A percentile compares a stretch with the other conserved stretches of the same genome.
These are phyloP conservation scores for Coenonympha glycerion DNA, from an alignment of 2,888 invertebrate genomes.

Conservation along the genomic window DNA sequence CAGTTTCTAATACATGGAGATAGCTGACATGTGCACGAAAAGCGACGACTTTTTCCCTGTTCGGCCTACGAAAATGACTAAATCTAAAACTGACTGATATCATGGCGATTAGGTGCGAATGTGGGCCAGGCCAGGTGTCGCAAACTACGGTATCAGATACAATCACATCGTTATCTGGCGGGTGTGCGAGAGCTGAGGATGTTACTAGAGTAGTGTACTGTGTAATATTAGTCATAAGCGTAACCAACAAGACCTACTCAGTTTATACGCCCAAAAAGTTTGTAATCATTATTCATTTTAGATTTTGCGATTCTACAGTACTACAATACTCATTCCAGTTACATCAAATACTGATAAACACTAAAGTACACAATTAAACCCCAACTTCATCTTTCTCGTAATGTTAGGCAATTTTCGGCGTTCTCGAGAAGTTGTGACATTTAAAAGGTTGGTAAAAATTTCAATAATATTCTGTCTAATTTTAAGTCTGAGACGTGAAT, in stretches of 20 bases:
- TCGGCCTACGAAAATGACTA: constrained; percentile 49
- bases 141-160: constrained; percentile 47
- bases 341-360: too few relatives aligned
- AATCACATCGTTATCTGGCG: constrained; percentile 33
- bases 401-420: background rate
- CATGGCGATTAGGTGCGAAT: constrained; percentile 45
- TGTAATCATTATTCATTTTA: too few relatives aligned
- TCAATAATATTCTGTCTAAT: background rate
- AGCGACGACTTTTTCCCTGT: too few relatives aligned
- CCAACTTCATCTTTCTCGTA: background rate
- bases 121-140: constrained; percentile 59
- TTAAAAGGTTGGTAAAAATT: background rate
- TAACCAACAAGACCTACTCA: too few relatives aligned
- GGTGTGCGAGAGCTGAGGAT: constrained; percentile 22
- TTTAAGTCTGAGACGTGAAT: background rate
- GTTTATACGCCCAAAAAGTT: too few relatives aligned
- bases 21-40: too few relatives aligned
- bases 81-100: constrained; percentile 50
- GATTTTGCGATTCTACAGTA: too few relatives aligned
- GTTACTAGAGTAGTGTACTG: constrained; percentile 7
- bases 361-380: too few relatives aligned
- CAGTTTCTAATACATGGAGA: constrained; percentile 1
- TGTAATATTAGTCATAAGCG: constrained; percentile 17
- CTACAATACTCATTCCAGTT: too few relatives aligned
- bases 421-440: background rate